Evolutionary conservation across 2,797 vertebrate genomes (phyloP).

Genomic region (Microtus californicus): DNA sequence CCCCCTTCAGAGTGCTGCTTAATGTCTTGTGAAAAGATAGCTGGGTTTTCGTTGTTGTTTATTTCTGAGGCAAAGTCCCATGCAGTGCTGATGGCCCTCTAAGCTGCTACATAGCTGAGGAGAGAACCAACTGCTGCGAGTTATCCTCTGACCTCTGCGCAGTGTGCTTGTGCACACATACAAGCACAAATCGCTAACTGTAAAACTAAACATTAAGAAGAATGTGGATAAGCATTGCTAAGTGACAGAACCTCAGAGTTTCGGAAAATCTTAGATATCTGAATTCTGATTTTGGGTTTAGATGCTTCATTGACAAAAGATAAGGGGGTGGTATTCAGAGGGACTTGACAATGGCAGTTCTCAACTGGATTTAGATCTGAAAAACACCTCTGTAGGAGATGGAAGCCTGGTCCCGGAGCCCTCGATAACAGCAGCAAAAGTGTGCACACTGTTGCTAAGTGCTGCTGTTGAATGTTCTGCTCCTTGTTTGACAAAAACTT

Average conservation of each 20-base stretch:
- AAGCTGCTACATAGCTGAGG: background rate
- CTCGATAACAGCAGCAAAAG: rapidly evolving
- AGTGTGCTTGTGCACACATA: too few species aligned
- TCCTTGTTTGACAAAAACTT: background rate
- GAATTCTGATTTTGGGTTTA: background rate
- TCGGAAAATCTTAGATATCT: background rate
- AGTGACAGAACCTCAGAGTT: background rate
- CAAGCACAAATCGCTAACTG: background rate
- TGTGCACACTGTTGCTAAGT: rapidly evolving
- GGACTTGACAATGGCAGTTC: background rate
- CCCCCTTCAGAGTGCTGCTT: background rate
- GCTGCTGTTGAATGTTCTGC: background rate
- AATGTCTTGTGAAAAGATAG: background rate
- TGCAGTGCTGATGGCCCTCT: too few species aligned
- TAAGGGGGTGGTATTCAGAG: background rate
- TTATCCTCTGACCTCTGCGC: background rate
- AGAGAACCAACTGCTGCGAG: background rate
- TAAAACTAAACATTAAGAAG: background rate
- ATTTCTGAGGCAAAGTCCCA: background rate
- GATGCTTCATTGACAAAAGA: background rate
- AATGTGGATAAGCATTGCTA: background rate
- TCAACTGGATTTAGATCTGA: background rate
- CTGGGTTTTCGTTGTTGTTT: background rate
- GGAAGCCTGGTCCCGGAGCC: too few species aligned
- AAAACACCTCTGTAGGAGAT: background rate